phyloP scores from a whole-genome alignment of 64 coral and sea anemone species.

The Catalaphyllia jardinei region DNA sequence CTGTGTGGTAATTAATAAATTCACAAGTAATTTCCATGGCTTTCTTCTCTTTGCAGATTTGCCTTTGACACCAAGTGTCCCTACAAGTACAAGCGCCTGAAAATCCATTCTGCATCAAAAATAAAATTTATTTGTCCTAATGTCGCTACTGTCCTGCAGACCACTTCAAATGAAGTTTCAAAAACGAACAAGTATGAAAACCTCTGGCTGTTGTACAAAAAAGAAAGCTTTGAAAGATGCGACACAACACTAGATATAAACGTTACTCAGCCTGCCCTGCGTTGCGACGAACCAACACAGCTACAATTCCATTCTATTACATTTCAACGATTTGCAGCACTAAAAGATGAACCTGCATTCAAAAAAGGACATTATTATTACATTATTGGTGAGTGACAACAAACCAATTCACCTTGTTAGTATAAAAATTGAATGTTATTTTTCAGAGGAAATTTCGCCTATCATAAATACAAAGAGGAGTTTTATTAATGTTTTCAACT shows the following conservation, averaged over 20 bases:
- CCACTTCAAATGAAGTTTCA: not conserved
- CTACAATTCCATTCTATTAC: not conserved
- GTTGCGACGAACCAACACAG: not conserved
- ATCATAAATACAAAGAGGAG: not conserved
- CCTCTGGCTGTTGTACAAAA: slow-evolving; percentile 2
- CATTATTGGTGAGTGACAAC: slow-evolving; percentile 13
- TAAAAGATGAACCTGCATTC: not conserved
- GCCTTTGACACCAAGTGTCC: not conserved
- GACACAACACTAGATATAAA: not conserved
- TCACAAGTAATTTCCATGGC: not conserved
- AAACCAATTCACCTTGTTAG: not conserved
- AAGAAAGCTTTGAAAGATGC: not conserved
- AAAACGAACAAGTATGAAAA: slow-evolving; percentile 28
- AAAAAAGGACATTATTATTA: not conserved
- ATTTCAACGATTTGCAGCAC: not conserved
- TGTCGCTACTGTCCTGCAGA: not conserved
- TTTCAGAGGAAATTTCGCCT: no score
- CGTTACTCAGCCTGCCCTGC: not conserved
- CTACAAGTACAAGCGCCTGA: not conserved
- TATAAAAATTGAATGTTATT: no score
- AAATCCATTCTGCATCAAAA: not conserved
- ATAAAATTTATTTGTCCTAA: slow-evolving; percentile 33
- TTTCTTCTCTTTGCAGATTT: not conserved
- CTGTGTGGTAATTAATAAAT: no score
- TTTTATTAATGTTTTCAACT: not conserved